phyloP scores from a whole-genome alignment of 1,140 invertebrate species.

The Reticulitermes speratus region DNA sequence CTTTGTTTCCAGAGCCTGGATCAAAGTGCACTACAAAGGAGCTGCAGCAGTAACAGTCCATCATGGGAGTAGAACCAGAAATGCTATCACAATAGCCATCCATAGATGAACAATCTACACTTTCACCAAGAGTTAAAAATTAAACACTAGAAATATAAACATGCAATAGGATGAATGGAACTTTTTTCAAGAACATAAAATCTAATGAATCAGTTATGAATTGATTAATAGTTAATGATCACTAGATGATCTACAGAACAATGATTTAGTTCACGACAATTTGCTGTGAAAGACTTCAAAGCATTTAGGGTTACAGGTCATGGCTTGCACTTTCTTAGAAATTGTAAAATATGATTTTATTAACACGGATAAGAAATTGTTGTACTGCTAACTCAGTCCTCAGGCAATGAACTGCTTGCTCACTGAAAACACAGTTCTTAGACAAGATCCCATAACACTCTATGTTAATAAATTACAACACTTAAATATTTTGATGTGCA shows the following conservation, averaged over 20 bases:
- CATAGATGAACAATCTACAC: background rate
- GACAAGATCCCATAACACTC: too few species aligned
- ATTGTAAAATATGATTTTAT: background rate
- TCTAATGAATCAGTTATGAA: background rate
- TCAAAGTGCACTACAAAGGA: background rate
- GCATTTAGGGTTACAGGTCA: background rate
- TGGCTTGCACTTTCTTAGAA: background rate
- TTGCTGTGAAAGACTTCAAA: background rate
- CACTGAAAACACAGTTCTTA: background rate
- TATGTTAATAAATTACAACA: too few species aligned
- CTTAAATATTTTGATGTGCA: too few species aligned
- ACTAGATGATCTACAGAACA: background rate
- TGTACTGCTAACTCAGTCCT: background rate
- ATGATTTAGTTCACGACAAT: background rate
- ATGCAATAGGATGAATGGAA: background rate
- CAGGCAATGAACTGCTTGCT: background rate
- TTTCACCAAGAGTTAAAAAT: background rate
- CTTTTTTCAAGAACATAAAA: background rate
- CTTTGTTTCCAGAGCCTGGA: background rate
- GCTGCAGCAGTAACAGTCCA: background rate
- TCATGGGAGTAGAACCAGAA: background rate
- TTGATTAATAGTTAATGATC: background rate
- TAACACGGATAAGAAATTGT: background rate
- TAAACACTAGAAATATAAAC: background rate
- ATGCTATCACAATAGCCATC: background rate